Percentiles rank a stretch among this genome's conserved stretches.
Evolutionary conservation across 2,113 vertebrate species (phyloP).

Genomic region (Butorides virescens): DNA sequence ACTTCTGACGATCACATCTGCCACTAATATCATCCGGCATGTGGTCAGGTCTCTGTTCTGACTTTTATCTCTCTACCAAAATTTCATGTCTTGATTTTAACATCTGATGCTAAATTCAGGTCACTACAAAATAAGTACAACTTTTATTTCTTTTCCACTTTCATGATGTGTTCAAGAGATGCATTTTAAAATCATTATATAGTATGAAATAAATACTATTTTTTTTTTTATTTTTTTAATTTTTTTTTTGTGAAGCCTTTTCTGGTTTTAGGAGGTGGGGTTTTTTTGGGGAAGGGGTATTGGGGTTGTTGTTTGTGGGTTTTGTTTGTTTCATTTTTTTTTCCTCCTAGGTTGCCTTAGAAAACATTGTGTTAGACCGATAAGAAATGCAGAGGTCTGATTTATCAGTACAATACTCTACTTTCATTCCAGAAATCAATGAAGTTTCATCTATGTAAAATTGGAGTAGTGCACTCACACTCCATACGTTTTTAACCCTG

Average conservation of each 20-base stretch:
- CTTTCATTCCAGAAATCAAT: not conserved
- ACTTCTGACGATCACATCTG: slow-evolving; percentile 88
- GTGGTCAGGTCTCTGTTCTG: slow-evolving; percentile 79
- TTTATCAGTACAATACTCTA: not conserved
- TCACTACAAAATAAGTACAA: slow-evolving; percentile 57
- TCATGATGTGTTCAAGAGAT: slow-evolving; percentile 40
- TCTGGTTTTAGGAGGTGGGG: not conserved
- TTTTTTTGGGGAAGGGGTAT: accelerated
- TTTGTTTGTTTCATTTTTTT: not conserved
- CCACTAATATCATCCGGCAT: slow-evolving; percentile 85
- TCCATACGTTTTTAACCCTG: not conserved
- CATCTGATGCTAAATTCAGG: slow-evolving; percentile 72
- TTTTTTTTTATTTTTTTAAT: no score
- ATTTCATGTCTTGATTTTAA: slow-evolving; percentile 72
- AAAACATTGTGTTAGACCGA: not conserved
- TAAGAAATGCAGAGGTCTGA: not conserved
- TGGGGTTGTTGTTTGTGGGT: not conserved
- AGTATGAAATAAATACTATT: not conserved
- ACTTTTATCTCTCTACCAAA: slow-evolving; percentile 76
- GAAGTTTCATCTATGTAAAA: not conserved
- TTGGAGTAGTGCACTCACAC: not conserved
- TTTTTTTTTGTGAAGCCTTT: not conserved
- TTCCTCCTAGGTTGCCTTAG: not conserved
- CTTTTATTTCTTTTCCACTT: slow-evolving; percentile 52
- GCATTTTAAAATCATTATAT: not conserved